A percentile compares a stretch with the other conserved stretches of the same genome.
phyloP scores from a whole-genome alignment of 2,888 invertebrate genomes.

The Sepioteuthis lessoniana region DNA sequence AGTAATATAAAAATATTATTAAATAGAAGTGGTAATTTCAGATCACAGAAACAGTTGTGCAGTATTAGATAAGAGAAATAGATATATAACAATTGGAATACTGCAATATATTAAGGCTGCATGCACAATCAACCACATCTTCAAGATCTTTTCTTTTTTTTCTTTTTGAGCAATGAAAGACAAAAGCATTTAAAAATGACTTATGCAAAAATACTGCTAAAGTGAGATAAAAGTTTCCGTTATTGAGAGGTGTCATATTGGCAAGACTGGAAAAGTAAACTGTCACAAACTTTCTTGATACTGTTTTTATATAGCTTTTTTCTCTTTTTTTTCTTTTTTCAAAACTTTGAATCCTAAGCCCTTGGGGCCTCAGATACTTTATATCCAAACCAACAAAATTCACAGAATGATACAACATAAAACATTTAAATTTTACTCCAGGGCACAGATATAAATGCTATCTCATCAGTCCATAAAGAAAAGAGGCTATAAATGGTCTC shows the following conservation, averaged over 20 bases:
- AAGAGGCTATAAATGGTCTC: too few species aligned
- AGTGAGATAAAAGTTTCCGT: neutral
- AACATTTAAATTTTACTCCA: too few species aligned
- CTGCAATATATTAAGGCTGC: conserved; percentile 21
- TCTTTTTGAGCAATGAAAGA: conserved; percentile 4
- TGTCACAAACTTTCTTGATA: neutral
- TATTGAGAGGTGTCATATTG: neutral
- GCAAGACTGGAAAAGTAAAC: neutral
- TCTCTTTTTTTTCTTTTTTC: neutral
- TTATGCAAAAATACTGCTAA: conserved; percentile 17
- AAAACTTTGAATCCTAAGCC: too few species aligned
- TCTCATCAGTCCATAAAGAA: too few species aligned
- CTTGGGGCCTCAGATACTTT: too few species aligned
- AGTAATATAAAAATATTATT: conserved; percentile 42
- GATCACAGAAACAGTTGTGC: conserved; percentile 41
- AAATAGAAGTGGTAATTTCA: neutral
- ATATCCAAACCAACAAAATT: too few species aligned
- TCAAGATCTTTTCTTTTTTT: neutral
- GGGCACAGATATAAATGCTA: too few species aligned
- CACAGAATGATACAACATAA: too few species aligned
- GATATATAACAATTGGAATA: conserved; percentile 35
- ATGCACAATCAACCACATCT: conserved; percentile 33
- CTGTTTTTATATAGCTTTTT: neutral
- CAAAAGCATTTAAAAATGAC: neutral
- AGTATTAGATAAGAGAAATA: conserved; percentile 34